Percentiles rank a stretch among this genome's conserved stretches.
phyloP scores from a whole-genome alignment of 2,113 vertebrate genomes.

The Cacatua alba region DNA sequence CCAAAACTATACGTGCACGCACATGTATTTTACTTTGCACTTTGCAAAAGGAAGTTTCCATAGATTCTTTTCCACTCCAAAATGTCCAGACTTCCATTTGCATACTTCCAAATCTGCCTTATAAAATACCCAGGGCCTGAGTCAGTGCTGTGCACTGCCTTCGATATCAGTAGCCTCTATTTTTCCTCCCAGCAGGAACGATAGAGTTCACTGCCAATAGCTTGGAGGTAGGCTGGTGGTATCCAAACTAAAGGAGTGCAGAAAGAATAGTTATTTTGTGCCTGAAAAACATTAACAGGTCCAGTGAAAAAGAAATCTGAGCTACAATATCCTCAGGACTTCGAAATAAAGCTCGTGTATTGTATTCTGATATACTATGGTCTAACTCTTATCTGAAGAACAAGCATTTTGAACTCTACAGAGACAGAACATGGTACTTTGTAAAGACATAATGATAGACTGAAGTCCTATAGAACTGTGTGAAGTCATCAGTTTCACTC shows the following conservation, averaged over 20 bases:
- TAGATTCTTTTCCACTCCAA: background rate
- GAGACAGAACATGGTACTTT: background rate
- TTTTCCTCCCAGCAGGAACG: slow-evolving; percentile 1
- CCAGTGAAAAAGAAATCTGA: background rate
- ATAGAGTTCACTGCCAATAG: background rate
- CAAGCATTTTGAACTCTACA: slow-evolving; percentile 2
- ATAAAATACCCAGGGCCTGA: background rate
- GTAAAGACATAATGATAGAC: background rate
- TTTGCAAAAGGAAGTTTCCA: background rate
- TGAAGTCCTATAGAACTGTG: background rate
- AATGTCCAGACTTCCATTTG: background rate
- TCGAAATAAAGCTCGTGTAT: background rate
- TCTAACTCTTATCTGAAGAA: background rate
- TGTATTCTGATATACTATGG: background rate
- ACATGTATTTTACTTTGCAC: background rate
- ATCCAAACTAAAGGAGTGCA: background rate
- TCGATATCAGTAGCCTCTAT: slow-evolving; percentile 9
- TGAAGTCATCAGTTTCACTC: slow-evolving; percentile 15
- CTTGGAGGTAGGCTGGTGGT: background rate
- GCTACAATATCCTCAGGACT: background rate
- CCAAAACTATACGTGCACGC: background rate
- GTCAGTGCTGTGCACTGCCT: background rate
- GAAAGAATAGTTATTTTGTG: slow-evolving; percentile 19
- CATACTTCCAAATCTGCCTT: background rate
- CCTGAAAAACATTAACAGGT: background rate